Evolutionary conservation across 2,888 invertebrate species (phyloP).

Genomic region (Epistrophella euchroma): DNA sequence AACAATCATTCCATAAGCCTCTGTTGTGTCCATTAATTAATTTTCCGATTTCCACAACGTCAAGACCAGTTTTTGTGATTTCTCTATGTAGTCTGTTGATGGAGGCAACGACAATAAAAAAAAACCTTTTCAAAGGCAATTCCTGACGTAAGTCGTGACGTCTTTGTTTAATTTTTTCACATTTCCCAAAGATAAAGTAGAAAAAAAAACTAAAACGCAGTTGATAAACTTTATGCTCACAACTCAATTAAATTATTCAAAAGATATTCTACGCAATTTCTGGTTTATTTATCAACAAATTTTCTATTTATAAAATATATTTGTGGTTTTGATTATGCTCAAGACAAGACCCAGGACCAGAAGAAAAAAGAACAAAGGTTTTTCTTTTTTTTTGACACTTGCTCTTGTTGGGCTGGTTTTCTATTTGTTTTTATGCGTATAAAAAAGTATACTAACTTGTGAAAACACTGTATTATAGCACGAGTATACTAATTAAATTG

Average conservation of each 20-base stretch:
- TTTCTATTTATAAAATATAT: constrained; percentile 37
- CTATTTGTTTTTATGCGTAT: constrained; percentile 27
- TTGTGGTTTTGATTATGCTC: not conserved
- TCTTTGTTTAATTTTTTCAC: constrained; percentile 50
- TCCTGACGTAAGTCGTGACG: constrained; percentile 74
- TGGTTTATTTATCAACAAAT: constrained; percentile 59
- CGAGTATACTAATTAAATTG: constrained; percentile 9
- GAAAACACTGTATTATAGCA: constrained; percentile 23
- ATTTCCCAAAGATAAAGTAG: constrained; percentile 6
- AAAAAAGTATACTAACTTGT: constrained; percentile 56
- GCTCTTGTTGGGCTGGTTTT: constrained; percentile 24
- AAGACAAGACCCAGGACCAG: not conserved
- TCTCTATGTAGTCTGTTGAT: not conserved
- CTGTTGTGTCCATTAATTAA: constrained; percentile 49
- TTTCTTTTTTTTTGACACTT: constrained; percentile 64
- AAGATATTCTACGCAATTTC: constrained; percentile 27
- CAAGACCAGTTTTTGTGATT: constrained; percentile 48
- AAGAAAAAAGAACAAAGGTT: constrained; percentile 65
- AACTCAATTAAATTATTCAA: not conserved
- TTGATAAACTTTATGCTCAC: constrained; percentile 10
- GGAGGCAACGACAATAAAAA: constrained; percentile 27
- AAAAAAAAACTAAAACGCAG: constrained; percentile 52
- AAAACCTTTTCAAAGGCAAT: constrained; percentile 34
- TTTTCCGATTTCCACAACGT: constrained; percentile 56
- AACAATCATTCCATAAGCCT: constrained; percentile 41